Evolutionary conservation across 2,888 invertebrate species (phyloP), one percentile per base, ranked within the genome.

Genomic region (Hydraecia micacea): DNA sequence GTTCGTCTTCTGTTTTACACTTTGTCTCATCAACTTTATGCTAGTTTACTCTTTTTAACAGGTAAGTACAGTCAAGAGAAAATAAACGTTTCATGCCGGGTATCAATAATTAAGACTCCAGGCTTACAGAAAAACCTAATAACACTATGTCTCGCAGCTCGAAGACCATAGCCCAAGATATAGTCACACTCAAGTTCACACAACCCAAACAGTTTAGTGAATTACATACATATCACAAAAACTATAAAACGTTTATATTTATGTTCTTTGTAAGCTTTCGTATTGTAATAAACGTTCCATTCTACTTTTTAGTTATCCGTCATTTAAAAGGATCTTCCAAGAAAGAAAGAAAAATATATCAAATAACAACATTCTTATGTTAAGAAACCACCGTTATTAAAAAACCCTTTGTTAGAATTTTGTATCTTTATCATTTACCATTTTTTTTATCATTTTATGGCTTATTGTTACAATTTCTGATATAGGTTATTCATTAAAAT

Each of bases 311-410:
- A 60, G 36, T 46, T 21, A 60, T 21, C 18, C 52, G n/a, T 32
- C 6, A 42, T 68, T 78, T 42, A 49, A 39, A 77, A 49, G 32
- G 8, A 55, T 62, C 21, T 52, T 52, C 4, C 42, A 39, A 32
- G n/a, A n/a, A n/a, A n/a, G n/a, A 32, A 36, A 18, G 42, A 9
- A 8, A n/a, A 77, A 65, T 46, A 46, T 39, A 65, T 71, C 21
- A 11, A 65, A 58, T 65, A 79, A 18, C n/a, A 55, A 36, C 4
- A 11, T 58, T 65, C 25, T 49, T 21, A 58, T 5, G n/a, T n/a
- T n/a, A n/a, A 28, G 25, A 72, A 68, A 72, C n/a, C 49, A 52
- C n/a, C 21, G n/a, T 49, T 70, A 58, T 66, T 66, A 58, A 6
- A 69, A 28, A 69, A 1, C 15, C 52, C 18, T 67, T 67, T 67